Evolutionary conservation across 1,140 invertebrate genomes (phyloP).

Genomic region (Rhagoletis pomonella): DNA sequence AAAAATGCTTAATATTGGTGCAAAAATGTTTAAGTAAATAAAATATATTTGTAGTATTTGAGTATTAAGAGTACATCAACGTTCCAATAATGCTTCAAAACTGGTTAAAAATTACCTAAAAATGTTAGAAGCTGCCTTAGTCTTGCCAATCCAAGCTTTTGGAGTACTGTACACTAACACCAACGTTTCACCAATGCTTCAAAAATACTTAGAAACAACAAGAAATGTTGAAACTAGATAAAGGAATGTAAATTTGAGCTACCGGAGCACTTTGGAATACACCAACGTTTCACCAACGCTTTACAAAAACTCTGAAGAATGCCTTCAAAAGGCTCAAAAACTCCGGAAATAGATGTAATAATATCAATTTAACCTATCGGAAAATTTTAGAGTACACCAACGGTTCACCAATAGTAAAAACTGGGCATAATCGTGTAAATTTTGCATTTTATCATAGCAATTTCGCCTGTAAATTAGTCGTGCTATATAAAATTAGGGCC

Average conservation of each 20-base stretch:
- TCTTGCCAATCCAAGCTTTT: neutral
- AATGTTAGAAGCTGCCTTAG: neutral
- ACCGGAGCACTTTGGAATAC: neutral
- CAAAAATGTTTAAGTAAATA: too few species aligned
- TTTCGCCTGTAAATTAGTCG: too few species aligned
- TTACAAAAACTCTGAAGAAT: neutral
- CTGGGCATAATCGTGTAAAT: neutral
- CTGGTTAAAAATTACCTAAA: neutral
- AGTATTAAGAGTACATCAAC: neutral
- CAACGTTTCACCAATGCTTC: neutral
- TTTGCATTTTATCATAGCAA: too few species aligned
- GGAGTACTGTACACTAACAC: neutral
- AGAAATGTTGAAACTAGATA: neutral
- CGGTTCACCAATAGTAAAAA: neutral
- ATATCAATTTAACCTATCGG: too few species aligned
- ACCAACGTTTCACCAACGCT: constrained; percentile 16
- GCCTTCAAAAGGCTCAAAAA: neutral
- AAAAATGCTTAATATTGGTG: too few species aligned
- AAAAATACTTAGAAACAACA: neutral
- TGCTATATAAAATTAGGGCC: too few species aligned
- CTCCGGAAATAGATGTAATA: too few species aligned
- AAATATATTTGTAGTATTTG: too few species aligned
- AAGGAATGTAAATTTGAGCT: neutral
- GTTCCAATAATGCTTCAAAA: neutral
- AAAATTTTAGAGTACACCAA: too few species aligned